Base-by-base conservation (phyloP, 2,113 vertebrate genomes). In the Tachycineta bicolor region DNA sequence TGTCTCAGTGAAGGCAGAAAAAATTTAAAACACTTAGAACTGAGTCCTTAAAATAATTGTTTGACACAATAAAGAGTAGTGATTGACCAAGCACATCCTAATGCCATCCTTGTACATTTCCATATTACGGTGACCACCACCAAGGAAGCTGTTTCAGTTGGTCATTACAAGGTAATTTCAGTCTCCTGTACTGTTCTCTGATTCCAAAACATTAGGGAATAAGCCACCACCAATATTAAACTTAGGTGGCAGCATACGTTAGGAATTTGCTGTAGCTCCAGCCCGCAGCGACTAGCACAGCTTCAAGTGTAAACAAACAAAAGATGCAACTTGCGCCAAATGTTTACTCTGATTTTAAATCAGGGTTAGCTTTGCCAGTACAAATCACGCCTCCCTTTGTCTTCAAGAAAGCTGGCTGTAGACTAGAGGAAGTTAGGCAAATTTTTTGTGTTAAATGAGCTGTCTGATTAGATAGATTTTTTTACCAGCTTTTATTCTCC, bases 231-330 rank as follows among this genome's bases (percentile, higher is more conserved):
- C 46, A 79, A 50, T 60, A 90, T 22, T 83, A 80, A n/a, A 78
- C 91, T 64, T 29, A 70, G 50, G 83, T 60, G 81, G 88, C 69
- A 94, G 56, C 64, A 83, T 65, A 92, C 8, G 0, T 93, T 78
- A 75, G 73, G 90, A 92, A 90, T 93, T 83, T 95, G 70, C 79
- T 93, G 79, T 50, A 70, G 63, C 31, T 89, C 65, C 83, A 90
- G 73, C 60, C 85, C 64, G 81, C 79, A 29, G 68, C 60, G 88
- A 83, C 93, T 92, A 93, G 88, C 37, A 64, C 39, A 89, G 83
- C 64, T 96, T 94, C 93, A 89, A 94, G 79, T 82, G 88, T 92
- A 97, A 96, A 95, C 92, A 97, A 94, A 95, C 84, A 95, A 94
- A 96, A 95, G 73, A 82, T 93, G 69, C 37, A 78, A 58, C 71